Conservation (phyloP, 2,888 invertebrate species). For the Tetrapedia diversipes region DNA sequence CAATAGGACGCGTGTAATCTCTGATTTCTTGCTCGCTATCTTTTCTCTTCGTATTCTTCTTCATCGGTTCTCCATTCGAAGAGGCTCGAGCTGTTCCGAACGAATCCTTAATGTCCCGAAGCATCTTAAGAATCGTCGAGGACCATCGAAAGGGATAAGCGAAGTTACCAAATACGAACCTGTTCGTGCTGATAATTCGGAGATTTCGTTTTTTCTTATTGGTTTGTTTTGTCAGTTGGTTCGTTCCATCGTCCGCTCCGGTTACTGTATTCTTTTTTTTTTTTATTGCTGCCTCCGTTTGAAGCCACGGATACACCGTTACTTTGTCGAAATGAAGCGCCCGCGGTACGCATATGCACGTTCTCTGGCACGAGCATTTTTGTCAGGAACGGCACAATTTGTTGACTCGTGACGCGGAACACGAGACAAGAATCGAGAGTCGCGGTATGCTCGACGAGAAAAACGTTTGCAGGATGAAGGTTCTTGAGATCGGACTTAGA, state of each 20-base stretch:
- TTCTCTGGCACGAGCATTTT: slow-evolving; percentile 18
- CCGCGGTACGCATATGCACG: slow-evolving; percentile 6
- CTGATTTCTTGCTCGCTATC: background rate
- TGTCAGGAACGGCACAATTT: slow-evolving; percentile 25
- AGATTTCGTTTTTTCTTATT: background rate
- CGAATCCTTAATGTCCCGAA: background rate
- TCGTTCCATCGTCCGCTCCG: background rate
- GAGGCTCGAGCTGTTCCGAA: background rate
- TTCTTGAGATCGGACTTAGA: slow-evolving; percentile 12
- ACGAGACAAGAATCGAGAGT: slow-evolving; percentile 24
- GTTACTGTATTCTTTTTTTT: slow-evolving; percentile 18
- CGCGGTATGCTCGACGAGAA: background rate
- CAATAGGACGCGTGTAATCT: background rate
- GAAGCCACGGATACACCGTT: slow-evolving; percentile 46
- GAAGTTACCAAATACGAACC: slow-evolving; percentile 35
- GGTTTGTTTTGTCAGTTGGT: background rate
- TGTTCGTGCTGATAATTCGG: slow-evolving; percentile 5
- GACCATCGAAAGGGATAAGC: slow-evolving; percentile 22
- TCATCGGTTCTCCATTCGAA: background rate
- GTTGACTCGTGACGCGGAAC: slow-evolving; percentile 11
- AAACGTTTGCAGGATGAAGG: slow-evolving; percentile 18
- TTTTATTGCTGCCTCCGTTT: background rate
- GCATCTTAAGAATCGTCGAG: slow-evolving; percentile 11
- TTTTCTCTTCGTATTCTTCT: background rate
- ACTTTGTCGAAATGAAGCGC: slow-evolving; percentile 53